Evolutionary conservation across 2,888 invertebrate species (phyloP), one percentile per base, ranked within the genome.

Genomic region (Lumbricus terrestris): DNA sequence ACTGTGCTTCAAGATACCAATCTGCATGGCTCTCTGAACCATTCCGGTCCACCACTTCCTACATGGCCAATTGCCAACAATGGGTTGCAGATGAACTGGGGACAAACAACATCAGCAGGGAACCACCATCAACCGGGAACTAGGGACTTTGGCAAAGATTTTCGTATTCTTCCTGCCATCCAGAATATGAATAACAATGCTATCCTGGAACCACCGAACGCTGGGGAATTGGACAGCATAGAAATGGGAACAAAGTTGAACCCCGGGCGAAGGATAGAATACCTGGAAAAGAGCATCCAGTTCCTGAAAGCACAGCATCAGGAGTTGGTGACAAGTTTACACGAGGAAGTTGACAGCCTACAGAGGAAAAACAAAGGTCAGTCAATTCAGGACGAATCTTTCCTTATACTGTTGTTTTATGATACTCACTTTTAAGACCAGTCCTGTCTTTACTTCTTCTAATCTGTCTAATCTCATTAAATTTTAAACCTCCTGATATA

Each of bases 361-460:
- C 94, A 94, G 90, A 93, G 93, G 90, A 94, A 94, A 92, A 95
- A 95, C 91, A 95, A 94, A 94, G 92, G 92, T 91, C n/a, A 47
- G 83, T 15, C 3, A 83, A 35, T 35, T 82, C n/a, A 35, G 34
- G 20, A 16, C 8, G 29, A 11, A n/a, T n/a, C n/a, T n/a, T 29
- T n/a, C 69, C n/a, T 69, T n/a, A 6, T n/a, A 69, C n/a, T n/a
- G 69, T n/a, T 69, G n/a, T n/a, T n/a, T 69, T 69, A n/a, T 88
- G 37, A 23, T n/a, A n/a, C 54, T 23, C 23, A 40, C 83, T 6
- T n/a, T 83, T 91, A 91, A 47, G 91, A 90, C 35, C 88, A 88
- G 37, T 90, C 90, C 20, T 47, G 23, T 47, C 47, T 23, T 47
- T 0, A 23, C 8, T 23, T 47, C 23, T 47, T 47, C 23, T 47